Evolutionary conservation across 2,888 invertebrate genomes (phyloP), one percentile per base, ranked within the genome.

Genomic region (Caenorhabditis zanzibari): DNA sequence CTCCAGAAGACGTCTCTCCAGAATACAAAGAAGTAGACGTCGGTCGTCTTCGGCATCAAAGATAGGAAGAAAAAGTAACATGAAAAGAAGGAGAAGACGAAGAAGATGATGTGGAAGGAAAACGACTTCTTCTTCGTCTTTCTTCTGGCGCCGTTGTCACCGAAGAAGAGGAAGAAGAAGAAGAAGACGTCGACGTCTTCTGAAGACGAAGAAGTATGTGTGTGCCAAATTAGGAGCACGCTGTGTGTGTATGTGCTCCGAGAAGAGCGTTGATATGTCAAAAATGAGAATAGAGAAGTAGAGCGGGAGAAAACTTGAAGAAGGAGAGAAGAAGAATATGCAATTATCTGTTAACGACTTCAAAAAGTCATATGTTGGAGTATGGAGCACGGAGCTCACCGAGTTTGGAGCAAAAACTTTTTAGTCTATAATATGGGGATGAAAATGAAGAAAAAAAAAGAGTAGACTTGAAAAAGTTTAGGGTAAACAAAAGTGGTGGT

Each of bases 271-370:
- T 80, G 79, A 80, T 80, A 75, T 81, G 68, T 47, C 80, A 66
- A 69, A 75, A 71, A 61, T 66, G 66, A 73, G 72, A 16, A 75
- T n/a, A 58, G n/a, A 32, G 26, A 49, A 49, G 28, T 19, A 26
- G 7, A 32, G 19, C n/a, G 44, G n/a, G 14, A 44, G 44, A 10
- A 41, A 38, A n/a, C n/a, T n/a, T 22, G 32, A 22, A 54, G 54
- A 58, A 44, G 52, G 59, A 64, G 56, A n/a, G 14, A 38, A 28
- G 66, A 61, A 73, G 64, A 77, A 82, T 82, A 82, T 82, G 82
- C 76, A 82, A 82, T 82, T 82, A 82, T 82, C 71, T 52, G 63
- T 49, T 82, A 82, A 82, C 82, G 82, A 82, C 76, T 81, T 38
- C 38, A 38, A 12, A 38, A 38, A 38, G 38, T 38, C 38, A 10